A percentile compares a stretch with the other conserved stretches of the same genome.
phyloP scores from a whole-genome alignment of 2,888 invertebrate genomes.

The Zygogramma bicolorata region DNA sequence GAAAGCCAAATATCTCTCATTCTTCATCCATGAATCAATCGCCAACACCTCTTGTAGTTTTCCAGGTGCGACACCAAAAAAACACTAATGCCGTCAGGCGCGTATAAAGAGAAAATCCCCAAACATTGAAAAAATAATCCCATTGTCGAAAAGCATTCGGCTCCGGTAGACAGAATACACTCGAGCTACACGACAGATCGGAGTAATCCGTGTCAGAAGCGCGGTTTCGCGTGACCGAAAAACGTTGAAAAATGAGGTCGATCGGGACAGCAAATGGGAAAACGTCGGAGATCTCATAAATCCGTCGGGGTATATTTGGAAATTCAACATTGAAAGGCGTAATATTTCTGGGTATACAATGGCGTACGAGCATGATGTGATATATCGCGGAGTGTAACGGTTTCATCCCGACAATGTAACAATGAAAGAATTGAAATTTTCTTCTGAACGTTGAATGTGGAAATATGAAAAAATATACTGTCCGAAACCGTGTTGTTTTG shows the following conservation, averaged over 20 bases:
- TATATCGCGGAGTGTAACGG: constrained; percentile 5
- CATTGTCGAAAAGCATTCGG: background rate
- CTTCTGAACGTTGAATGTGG: background rate
- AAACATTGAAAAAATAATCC: background rate
- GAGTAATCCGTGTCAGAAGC: background rate
- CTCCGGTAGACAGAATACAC: background rate
- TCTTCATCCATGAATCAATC: no score
- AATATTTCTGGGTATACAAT: constrained; percentile 11
- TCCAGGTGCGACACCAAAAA: no score
- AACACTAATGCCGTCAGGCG: no score
- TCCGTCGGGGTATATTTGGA: background rate
- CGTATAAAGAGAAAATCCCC: no score
- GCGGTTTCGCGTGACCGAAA: background rate
- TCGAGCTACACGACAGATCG: no score
- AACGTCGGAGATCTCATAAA: constrained; percentile 11
- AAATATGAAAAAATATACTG: background rate
- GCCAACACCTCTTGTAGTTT: no score
- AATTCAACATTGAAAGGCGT: background rate
- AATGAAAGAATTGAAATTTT: background rate
- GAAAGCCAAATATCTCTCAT: no score
- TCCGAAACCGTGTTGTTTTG: background rate
- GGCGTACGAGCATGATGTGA: background rate
- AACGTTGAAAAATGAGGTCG: constrained; percentile 4
- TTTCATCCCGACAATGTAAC: background rate
- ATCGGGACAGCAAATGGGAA: background rate